phyloP scores from a whole-genome alignment of 2,797 vertebrate genomes.

The Phoeniculus purpureus region DNA sequence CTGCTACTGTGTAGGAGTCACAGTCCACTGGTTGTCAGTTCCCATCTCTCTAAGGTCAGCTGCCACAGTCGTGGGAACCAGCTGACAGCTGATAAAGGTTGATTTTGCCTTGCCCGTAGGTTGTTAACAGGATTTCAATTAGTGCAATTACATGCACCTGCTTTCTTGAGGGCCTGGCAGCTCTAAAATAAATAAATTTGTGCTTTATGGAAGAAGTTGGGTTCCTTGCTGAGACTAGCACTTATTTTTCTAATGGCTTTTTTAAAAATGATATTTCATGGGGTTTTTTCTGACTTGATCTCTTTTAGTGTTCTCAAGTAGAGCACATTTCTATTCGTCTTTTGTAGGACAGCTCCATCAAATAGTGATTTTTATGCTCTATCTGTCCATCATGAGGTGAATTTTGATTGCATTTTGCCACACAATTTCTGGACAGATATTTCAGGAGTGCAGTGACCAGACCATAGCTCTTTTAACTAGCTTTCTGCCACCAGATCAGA shows the following conservation, averaged over 20 bases:
- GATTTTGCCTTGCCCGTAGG: background rate
- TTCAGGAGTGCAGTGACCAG: background rate
- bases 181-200: conserved; percentile 9
- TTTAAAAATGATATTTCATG: background rate
- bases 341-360: background rate
- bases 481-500: background rate
- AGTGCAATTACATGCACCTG: conserved; percentile 33
- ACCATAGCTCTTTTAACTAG: background rate
- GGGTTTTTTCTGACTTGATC: background rate
- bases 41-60: conserved; percentile 44
- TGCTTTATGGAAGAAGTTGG: background rate
- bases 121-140: conserved; percentile 41
- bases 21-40: conserved; percentile 51
- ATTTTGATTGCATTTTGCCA: background rate
- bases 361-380: background rate
- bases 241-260: background rate
- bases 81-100: conserved; percentile 46
- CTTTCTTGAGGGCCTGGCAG: conserved; percentile 19
- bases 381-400: background rate
- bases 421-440: background rate
- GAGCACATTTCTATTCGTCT: background rate
- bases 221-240: background rate
- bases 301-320: background rate
- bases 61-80: background rate
- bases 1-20: conserved; percentile 21